Evolutionary conservation across 2,888 invertebrate genomes (phyloP).

Genomic region (Hemicrepidius hirtus): DNA sequence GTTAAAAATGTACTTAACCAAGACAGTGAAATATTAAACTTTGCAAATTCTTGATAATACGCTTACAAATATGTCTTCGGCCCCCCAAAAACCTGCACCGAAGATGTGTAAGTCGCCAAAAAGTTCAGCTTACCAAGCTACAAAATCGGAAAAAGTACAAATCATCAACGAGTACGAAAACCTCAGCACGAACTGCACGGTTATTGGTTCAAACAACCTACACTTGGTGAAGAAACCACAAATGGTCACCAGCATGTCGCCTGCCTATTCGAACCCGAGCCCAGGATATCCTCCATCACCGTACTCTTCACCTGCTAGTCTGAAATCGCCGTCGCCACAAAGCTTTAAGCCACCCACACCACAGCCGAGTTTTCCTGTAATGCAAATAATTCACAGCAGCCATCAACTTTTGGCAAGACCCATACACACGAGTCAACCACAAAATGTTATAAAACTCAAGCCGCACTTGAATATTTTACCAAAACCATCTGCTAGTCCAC

Average conservation of each 20-base stretch:
- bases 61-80: slow-evolving; percentile 70
- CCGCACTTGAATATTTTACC: slow-evolving; percentile 71
- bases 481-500: slow-evolving; percentile 70
- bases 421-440: slow-evolving; percentile 65
- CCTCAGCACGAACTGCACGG: slow-evolving; percentile 71
- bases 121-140: slow-evolving; percentile 59
- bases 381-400: slow-evolving; percentile 70
- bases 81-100: slow-evolving; percentile 66
- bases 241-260: slow-evolving; percentile 68
- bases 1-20: slow-evolving; percentile 44
- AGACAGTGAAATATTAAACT: slow-evolving; percentile 29
- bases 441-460: slow-evolving; percentile 71
- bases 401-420: slow-evolving; percentile 67
- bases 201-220: slow-evolving; percentile 71
- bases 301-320: slow-evolving; percentile 70
- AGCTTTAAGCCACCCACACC: slow-evolving; percentile 70
- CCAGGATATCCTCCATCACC: slow-evolving; percentile 69
- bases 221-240: slow-evolving; percentile 71
- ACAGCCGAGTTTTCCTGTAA: slow-evolving; percentile 69
- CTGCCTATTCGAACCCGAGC: slow-evolving; percentile 67
- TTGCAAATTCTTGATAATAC: slow-evolving; percentile 56
- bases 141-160: slow-evolving; percentile 63
- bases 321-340: slow-evolving; percentile 69
- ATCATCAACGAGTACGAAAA: slow-evolving; percentile 68
- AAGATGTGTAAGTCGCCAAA: slow-evolving; percentile 73